A percentile compares a stretch with the other conserved stretches of the same genome.
Evolutionary conservation across 2,888 invertebrate genomes (phyloP).

Genomic region (Camponotus fellah): DNA sequence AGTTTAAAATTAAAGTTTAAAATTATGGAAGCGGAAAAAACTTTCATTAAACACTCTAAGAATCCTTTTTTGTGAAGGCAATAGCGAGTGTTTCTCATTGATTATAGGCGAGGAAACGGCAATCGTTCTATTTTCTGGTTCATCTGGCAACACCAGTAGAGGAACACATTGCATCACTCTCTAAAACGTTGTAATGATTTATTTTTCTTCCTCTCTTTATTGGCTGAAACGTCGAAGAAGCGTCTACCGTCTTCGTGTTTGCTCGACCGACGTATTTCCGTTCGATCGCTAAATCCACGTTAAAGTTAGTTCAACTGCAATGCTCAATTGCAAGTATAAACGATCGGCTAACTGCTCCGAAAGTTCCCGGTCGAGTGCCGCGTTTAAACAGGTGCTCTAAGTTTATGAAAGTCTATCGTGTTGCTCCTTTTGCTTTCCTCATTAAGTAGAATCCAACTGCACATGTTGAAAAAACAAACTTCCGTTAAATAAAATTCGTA

Average conservation of each 20-base stretch:
- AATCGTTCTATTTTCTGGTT: constrained; percentile 46
- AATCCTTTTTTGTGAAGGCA: neutral
- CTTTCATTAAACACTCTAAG: neutral
- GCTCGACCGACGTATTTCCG: neutral
- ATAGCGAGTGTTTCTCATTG: constrained; percentile 19
- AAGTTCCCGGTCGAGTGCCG: constrained; percentile 18
- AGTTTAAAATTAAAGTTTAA: no score
- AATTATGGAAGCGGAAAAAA: neutral
- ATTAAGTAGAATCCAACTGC: neutral
- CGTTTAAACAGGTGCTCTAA: constrained; percentile 24
- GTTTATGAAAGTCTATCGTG: constrained; percentile 8
- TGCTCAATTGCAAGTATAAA: constrained; percentile 16
- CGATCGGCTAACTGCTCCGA: neutral
- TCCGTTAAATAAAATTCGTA: neutral
- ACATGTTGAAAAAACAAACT: neutral
- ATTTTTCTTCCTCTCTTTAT: constrained; percentile 35
- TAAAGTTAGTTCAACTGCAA: constrained; percentile 28
- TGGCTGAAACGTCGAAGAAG: constrained; percentile 41
- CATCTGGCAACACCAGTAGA: constrained; percentile 10
- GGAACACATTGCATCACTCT: constrained; percentile 38
- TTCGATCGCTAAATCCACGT: constrained; percentile 28
- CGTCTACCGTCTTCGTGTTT: constrained; percentile 34
- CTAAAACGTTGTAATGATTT: constrained; percentile 43
- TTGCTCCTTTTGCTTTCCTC: neutral
- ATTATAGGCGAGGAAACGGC: constrained; percentile 20